Conservation (phyloP, 2,888 invertebrate species). For the Cordylochernes scorpioides region DNA sequence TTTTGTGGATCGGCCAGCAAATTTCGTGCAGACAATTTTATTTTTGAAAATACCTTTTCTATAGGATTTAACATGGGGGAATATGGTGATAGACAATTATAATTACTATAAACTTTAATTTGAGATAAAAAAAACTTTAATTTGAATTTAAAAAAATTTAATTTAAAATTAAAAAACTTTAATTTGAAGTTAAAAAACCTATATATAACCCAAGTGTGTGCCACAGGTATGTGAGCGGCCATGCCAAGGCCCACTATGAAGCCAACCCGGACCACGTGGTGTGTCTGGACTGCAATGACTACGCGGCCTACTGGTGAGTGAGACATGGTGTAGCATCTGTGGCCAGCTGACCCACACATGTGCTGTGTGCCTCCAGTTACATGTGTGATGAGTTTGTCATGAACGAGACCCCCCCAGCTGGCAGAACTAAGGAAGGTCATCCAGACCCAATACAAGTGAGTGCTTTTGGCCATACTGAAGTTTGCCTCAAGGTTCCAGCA, state of each 20-base stretch:
- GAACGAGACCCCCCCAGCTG: conserved; percentile 33
- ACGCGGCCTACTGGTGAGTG: conserved; percentile 44
- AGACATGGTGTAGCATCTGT: neutral
- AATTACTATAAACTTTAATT: too few species aligned
- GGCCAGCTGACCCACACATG: neutral
- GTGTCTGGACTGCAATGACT: conserved; percentile 45
- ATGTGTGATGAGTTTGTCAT: conserved; percentile 50
- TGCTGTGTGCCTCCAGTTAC: conserved; percentile 31
- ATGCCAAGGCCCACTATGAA: conserved; percentile 41
- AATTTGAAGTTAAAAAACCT: too few species aligned
- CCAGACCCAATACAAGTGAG: too few species aligned
- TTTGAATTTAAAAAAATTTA: too few species aligned
- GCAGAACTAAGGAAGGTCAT: too few species aligned
- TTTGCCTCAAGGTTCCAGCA: too few species aligned
- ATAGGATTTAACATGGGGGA: too few species aligned
- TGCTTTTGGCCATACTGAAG: too few species aligned
- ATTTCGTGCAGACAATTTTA: neutral
- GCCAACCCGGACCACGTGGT: conserved; percentile 36
- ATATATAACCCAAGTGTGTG: neutral
- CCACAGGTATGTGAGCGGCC: conserved; percentile 38
- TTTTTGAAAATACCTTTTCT: neutral
- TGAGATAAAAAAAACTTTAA: too few species aligned
- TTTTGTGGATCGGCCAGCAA: too few species aligned
- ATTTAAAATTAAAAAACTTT: too few species aligned
- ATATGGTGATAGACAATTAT: too few species aligned